These are phyloP conservation scores for Argyrosomus regius DNA, from an alignment of 2,797 vertebrate species.

Conservation along the genomic window DNA sequence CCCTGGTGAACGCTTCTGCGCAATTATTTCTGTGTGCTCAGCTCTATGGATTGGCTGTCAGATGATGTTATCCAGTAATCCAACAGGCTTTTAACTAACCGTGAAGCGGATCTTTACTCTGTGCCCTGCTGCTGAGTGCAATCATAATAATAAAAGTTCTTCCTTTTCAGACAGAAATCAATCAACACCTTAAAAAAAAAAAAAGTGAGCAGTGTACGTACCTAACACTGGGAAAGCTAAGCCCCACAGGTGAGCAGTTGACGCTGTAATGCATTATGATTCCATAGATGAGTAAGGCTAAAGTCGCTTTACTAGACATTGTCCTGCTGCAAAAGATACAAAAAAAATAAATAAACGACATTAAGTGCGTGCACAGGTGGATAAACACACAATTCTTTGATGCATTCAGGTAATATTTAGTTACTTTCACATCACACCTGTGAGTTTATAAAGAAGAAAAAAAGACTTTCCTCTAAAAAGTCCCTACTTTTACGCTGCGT, in stretches of 20 bases:
- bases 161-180: too few species aligned
- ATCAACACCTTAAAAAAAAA: not conserved
- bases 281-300: slow-evolving; percentile 94
- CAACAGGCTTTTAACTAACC: slow-evolving; percentile 44
- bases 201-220: slow-evolving; percentile 78
- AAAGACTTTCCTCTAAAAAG: slow-evolving; percentile 16
- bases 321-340: slow-evolving; percentile 87
- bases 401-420: not conserved
- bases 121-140: not conserved
- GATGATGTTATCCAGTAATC: slow-evolving; percentile 54
- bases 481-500: slow-evolving; percentile 60
- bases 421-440: slow-evolving; percentile 30
- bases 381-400: not conserved
- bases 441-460: slow-evolving; percentile 21
- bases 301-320: slow-evolving; percentile 93
- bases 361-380: slow-evolving; percentile 5
- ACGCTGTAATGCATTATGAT: slow-evolving; percentile 94
- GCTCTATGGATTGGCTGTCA: slow-evolving; percentile 62
- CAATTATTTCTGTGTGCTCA: slow-evolving; percentile 35
- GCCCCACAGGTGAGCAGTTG: slow-evolving; percentile 90
- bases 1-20: slow-evolving; percentile 56
- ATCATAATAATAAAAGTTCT: not conserved
- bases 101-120: slow-evolving; percentile 25
- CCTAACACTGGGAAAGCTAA: slow-evolving; percentile 91
- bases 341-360: slow-evolving; percentile 7